phyloP scores from a whole-genome alignment of 30 jellyfish, hydroid and myxozoan species.

The Calvadosia cruxmelitensis region DNA sequence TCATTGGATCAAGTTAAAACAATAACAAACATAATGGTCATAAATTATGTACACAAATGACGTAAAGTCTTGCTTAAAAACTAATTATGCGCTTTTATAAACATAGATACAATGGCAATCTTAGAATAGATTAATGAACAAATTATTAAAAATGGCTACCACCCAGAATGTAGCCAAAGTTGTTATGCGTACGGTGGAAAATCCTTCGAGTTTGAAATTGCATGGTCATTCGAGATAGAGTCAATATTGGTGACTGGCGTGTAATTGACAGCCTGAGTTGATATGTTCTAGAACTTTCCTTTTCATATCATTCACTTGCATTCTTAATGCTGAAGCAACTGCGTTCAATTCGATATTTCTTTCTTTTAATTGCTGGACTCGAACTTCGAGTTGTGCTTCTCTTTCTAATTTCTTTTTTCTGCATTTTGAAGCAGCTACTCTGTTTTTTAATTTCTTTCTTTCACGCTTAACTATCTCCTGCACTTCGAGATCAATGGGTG shows the following conservation, averaged over 20 bases:
- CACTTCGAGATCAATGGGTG: constrained; percentile 70
- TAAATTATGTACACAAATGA: no score
- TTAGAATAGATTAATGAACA: no score
- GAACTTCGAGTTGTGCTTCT: constrained; percentile 75
- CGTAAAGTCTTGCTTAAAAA: no score
- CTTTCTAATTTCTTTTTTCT: constrained; percentile 63
- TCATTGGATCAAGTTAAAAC: no score
- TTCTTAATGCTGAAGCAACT: constrained; percentile 41
- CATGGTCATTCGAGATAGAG: no score
- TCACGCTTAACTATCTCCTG: constrained; percentile 69
- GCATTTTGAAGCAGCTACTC: constrained; percentile 78
- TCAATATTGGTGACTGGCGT: not conserved
- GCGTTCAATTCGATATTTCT: constrained; percentile 50
- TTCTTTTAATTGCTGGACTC: constrained; percentile 55
- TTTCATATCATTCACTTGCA: constrained; percentile 44
- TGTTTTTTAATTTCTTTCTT: constrained; percentile 46
- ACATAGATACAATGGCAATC: no score
- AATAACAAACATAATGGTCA: no score
- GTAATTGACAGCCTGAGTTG: constrained; percentile 30
- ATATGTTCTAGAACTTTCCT: constrained; percentile 51
- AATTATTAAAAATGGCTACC: no score
- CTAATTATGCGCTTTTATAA: no score
- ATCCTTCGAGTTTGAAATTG: no score
- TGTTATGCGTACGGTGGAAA: no score
- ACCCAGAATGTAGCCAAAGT: no score